Conservation (phyloP, 1,140 invertebrate genomes). For the Drosophila pectinifera region DNA sequence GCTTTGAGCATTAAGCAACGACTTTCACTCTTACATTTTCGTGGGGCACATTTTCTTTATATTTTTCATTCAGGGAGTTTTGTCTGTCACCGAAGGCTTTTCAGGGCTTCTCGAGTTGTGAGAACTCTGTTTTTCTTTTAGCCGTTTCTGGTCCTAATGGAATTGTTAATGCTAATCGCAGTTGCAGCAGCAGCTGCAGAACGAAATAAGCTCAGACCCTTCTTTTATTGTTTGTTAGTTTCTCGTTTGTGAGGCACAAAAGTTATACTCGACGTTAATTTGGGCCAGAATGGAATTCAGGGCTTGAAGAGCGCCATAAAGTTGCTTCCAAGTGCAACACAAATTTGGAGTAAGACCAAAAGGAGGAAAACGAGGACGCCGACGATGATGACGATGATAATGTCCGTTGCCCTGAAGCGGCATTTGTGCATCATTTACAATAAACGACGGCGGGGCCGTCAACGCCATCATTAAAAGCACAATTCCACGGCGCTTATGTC, state of each 20-base stretch:
- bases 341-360: slow-evolving; percentile 18
- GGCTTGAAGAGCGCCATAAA: slow-evolving; percentile 37
- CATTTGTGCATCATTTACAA: slow-evolving; percentile 75
- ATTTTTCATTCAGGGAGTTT: slow-evolving; percentile 2
- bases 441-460: slow-evolving; percentile 54
- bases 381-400: slow-evolving; percentile 35
- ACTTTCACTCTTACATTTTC: neutral
- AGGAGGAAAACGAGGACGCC: neutral
- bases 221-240: slow-evolving; percentile 35
- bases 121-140: slow-evolving; percentile 44
- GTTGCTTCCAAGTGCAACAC: slow-evolving; percentile 37
- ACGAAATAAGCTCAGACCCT: slow-evolving; percentile 12
- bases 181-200: slow-evolving; percentile 28
- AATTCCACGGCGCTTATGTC: slow-evolving; percentile 40
- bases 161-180: slow-evolving; percentile 73
- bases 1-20: slow-evolving; percentile 11
- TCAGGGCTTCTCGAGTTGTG: slow-evolving; percentile 30
- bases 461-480: slow-evolving; percentile 67
- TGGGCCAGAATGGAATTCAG: slow-evolving; percentile 52
- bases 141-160: slow-evolving; percentile 60
- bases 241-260: slow-evolving; percentile 39
- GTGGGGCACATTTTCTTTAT: neutral
- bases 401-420: slow-evolving; percentile 44
- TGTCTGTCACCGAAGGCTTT: slow-evolving; percentile 63
- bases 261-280: slow-evolving; percentile 53